Evolutionary conservation across 2,113 vertebrate species (phyloP), one percentile per base, ranked within the genome.

Genomic region (Henicopernis longicauda): DNA sequence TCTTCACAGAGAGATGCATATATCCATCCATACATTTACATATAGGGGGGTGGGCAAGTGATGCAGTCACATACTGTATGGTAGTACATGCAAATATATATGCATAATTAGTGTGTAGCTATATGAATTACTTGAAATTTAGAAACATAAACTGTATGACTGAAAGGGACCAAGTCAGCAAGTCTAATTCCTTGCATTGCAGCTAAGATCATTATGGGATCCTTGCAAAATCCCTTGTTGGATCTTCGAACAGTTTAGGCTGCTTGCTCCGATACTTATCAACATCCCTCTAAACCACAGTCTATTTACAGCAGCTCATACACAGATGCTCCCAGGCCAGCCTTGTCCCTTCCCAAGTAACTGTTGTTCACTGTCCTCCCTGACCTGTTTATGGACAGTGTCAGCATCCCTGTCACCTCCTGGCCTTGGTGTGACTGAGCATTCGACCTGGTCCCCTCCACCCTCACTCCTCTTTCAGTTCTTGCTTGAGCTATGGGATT

Each of bases 261-360:
- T 10, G 15, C 25, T 85, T 73, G 31, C 52, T 67, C 16, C 66
- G 36, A 54, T 66, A 21, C 18, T 62, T 66, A 50, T 2, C 19
- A 47, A 21, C 0, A 0, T 9, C 6, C 13, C 12, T 52, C 50
- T 87, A 70, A 74, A 42, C 20, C 3, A 0, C 5, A 31, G 4
- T 9, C 32, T 69, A 59, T 63, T 89, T 84, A 36, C 38, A 70
- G 18, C 10, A 82, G 23, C 38, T 82, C 42, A 40, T 23, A 65
- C 4, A 47, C 25, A 81, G 32, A 21, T 52, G 27, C 9, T 83
- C 17, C 55, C 44, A 40, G 45, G 29, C 2, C 7, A 27, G 40
- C 23, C 21, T 82, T 78, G 36, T 74, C 21, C 50, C 74, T 73
- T 82, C 25, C 23, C 61, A 62, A 12, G 38, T 58, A 31, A 65